These are phyloP conservation scores for Clostera curtula DNA, from an alignment of 2,888 invertebrate genomes.

Conservation along the genomic window DNA sequence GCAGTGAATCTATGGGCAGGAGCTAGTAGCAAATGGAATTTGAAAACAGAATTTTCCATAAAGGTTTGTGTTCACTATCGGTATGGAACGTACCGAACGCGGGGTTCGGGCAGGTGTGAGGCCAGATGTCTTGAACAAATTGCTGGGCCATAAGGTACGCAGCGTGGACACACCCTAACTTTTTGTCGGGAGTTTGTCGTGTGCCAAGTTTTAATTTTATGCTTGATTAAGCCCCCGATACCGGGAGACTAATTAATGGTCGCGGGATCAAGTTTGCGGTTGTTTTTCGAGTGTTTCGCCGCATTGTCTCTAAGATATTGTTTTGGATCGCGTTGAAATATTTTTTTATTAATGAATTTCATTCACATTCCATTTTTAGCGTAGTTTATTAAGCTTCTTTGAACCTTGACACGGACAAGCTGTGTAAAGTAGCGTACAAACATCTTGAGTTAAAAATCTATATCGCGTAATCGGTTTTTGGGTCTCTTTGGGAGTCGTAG, in stretches of 20 bases:
- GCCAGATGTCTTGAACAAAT: constrained; percentile 75
- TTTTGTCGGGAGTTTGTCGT: constrained; percentile 59
- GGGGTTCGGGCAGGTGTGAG: constrained; percentile 64
- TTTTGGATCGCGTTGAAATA: too few species aligned
- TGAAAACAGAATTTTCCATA: constrained; percentile 6
- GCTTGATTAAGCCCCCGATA: constrained; percentile 62
- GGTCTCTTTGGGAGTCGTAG: too few species aligned
- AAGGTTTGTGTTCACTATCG: constrained; percentile 31
- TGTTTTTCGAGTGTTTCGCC: constrained; percentile 30
- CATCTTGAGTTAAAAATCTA: too few species aligned
- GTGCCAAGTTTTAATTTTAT: constrained; percentile 75
- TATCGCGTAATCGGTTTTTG: too few species aligned
- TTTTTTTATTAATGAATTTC: too few species aligned
- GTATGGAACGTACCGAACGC: constrained; percentile 41
- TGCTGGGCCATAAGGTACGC: constrained; percentile 67
- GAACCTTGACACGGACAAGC: too few species aligned
- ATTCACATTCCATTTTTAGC: too few species aligned
- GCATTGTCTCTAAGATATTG: constrained; percentile 25
- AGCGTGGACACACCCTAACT: constrained; percentile 64
- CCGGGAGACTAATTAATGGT: constrained; percentile 65
- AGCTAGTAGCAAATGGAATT: too few species aligned
- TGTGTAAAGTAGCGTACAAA: too few species aligned
- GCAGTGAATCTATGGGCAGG: too few species aligned
- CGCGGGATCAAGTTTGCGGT: constrained; percentile 50
- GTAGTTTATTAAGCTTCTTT: too few species aligned